phyloP scores from a whole-genome alignment of 1,140 invertebrate genomes.

The Pseudomyrmex concolor region DNA sequence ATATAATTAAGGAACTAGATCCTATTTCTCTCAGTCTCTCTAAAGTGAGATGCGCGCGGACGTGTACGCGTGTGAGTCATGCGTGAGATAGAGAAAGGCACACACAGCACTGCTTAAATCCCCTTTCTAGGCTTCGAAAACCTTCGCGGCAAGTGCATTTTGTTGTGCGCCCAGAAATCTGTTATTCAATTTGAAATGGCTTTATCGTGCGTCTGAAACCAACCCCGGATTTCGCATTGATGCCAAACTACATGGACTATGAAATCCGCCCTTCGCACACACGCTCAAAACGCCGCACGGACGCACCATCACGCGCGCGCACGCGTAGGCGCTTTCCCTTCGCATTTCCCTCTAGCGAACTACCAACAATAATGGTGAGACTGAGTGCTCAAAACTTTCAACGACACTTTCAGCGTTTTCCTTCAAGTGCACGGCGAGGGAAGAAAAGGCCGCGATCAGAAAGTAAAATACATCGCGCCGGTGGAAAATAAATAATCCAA shows the following conservation, averaged over 20 bases:
- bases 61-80: constrained; percentile 16
- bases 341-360: constrained; percentile 61
- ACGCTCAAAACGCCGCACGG: neutral
- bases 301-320: constrained; percentile 10
- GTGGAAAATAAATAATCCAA: constrained; percentile 53
- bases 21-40: neutral
- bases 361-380: constrained; percentile 62
- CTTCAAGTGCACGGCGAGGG: constrained; percentile 9
- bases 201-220: constrained; percentile 73
- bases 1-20: constrained; percentile 23
- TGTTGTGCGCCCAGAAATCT: constrained; percentile 75
- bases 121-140: constrained; percentile 67
- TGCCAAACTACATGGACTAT: constrained; percentile 74
- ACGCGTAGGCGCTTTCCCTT: constrained; percentile 17
- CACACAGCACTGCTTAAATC: constrained; percentile 64
- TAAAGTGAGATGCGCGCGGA: neutral
- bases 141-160: constrained; percentile 73
- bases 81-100: constrained; percentile 56
- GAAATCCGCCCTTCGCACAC: constrained; percentile 68
- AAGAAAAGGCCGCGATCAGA: constrained; percentile 56
- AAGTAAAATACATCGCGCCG: constrained; percentile 57
- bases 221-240: constrained; percentile 73
- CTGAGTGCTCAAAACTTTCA: constrained; percentile 66
- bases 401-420: constrained; percentile 60
- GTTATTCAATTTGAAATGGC: constrained; percentile 76